Conservation (phyloP, 2,113 vertebrate species). For the Misgurnus mizolepis region DNA sequence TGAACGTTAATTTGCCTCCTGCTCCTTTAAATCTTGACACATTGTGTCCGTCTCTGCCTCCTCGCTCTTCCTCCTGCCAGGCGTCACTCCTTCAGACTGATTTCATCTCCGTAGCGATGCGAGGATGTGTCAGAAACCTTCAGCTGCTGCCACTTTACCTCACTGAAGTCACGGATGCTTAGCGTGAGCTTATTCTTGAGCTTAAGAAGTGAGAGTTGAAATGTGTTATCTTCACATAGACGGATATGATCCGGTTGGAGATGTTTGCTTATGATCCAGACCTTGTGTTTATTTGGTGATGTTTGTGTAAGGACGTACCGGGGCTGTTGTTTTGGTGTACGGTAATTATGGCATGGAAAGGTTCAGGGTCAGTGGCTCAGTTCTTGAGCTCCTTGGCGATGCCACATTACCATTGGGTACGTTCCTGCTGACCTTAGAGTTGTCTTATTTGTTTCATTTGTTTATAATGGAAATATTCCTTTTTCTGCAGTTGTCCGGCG, state of each 20-base stretch:
- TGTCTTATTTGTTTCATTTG: not conserved
- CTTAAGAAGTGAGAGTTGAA: not conserved
- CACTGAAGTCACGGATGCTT: slow-evolving; percentile 17
- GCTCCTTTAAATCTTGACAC: slow-evolving; percentile 48
- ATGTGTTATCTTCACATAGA: not conserved
- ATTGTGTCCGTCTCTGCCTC: slow-evolving; percentile 34
- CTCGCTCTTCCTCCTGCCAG: slow-evolving; percentile 22
- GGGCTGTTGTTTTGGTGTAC: not conserved
- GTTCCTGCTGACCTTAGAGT: slow-evolving; percentile 33
- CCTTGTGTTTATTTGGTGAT: not conserved
- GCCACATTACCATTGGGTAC: slow-evolving; percentile 78
- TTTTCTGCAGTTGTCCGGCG: slow-evolving; percentile 86
- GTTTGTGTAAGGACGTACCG: not conserved
- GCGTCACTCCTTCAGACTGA: slow-evolving; percentile 34
- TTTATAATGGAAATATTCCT: not conserved
- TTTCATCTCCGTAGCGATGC: slow-evolving; percentile 41
- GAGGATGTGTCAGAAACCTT: slow-evolving; percentile 44
- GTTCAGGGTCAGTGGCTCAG: slow-evolving; percentile 70
- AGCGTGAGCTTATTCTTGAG: not conserved
- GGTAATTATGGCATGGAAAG: slow-evolving; percentile 60
- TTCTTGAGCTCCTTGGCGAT: slow-evolving; percentile 74
- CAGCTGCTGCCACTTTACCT: slow-evolving; percentile 38
- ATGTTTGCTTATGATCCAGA: not conserved
- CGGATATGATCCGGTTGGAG: not conserved
- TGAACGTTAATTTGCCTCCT: slow-evolving; percentile 36